Evolutionary conservation across 2,797 vertebrate species (phyloP).

Genomic region (Myoxocephalus aenaeus): DNA sequence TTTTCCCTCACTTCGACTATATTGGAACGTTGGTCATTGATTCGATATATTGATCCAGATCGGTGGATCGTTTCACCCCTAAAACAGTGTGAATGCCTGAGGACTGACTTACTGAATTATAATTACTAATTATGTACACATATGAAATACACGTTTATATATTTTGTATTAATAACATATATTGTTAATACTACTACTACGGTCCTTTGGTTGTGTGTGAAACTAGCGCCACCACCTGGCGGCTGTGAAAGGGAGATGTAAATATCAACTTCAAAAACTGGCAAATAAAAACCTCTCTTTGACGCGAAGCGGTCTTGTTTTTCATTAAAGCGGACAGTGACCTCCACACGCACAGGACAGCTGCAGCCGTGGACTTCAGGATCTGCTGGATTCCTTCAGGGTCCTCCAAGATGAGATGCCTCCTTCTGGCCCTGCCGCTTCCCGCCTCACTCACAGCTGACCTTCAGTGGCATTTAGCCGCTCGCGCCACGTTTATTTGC

Average conservation of each 20-base stretch:
- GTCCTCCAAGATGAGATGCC: neutral
- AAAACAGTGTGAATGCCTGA: neutral
- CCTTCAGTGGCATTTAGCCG: constrained; percentile 36
- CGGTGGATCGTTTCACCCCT: neutral
- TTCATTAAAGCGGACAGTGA: neutral
- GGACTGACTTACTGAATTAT: neutral
- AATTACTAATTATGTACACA: neutral
- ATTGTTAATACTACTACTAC: too few relatives aligned
- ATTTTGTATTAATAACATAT: too few relatives aligned
- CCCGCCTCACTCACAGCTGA: constrained; percentile 2
- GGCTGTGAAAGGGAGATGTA: neutral
- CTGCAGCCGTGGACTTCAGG: neutral
- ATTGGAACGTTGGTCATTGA: neutral
- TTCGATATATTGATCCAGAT: neutral
- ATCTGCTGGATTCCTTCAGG: neutral
- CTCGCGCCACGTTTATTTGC: constrained; percentile 9
- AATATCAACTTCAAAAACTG: neutral
- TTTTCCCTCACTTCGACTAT: neutral
- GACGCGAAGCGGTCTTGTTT: neutral
- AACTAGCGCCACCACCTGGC: neutral
- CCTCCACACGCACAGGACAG: neutral
- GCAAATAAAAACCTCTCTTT: neutral
- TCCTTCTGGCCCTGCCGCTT: constrained; percentile 7
- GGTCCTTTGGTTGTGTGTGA: neutral
- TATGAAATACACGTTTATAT: neutral